A percentile compares a stretch with the other conserved stretches of the same genome.
Conservation (phyloP, 2,888 invertebrate genomes). For the Deilephila porcellus region DNA sequence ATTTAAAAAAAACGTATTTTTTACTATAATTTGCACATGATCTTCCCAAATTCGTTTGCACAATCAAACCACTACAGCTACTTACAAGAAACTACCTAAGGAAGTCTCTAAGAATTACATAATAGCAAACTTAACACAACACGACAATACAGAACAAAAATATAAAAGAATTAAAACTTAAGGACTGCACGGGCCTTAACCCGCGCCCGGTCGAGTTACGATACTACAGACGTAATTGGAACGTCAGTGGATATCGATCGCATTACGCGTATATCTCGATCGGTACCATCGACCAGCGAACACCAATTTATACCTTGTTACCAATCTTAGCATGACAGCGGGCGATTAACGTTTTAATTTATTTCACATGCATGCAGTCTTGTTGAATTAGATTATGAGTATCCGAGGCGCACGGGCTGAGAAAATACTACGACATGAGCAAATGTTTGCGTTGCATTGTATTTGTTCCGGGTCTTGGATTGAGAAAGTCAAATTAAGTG, state of each 20-base stretch:
- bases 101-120: background rate
- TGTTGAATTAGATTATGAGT: conserved; percentile 23
- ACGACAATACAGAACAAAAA: background rate
- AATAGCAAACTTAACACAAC: background rate
- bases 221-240: conserved; percentile 72
- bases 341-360: conserved; percentile 26
- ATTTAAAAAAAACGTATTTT: no score
- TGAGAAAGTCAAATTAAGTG: background rate
- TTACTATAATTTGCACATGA: no score
- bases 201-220: conserved; percentile 53
- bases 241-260: conserved; percentile 76
- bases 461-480: conserved; percentile 2
- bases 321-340: conserved; percentile 17
- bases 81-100: background rate
- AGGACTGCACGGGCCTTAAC: conserved; percentile 41
- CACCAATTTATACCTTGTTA: conserved; percentile 28
- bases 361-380: conserved; percentile 14
- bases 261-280: conserved; percentile 62
- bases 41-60: no score
- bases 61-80: no score
- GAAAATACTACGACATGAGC: background rate
- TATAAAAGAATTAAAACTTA: background rate
- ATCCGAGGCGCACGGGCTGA: background rate
- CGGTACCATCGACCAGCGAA: conserved; percentile 34
- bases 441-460: background rate